These are phyloP conservation scores for Cataglyphis rosenhaueri DNA, from an alignment of 2,888 invertebrate genomes.

Conservation along the genomic window DNA sequence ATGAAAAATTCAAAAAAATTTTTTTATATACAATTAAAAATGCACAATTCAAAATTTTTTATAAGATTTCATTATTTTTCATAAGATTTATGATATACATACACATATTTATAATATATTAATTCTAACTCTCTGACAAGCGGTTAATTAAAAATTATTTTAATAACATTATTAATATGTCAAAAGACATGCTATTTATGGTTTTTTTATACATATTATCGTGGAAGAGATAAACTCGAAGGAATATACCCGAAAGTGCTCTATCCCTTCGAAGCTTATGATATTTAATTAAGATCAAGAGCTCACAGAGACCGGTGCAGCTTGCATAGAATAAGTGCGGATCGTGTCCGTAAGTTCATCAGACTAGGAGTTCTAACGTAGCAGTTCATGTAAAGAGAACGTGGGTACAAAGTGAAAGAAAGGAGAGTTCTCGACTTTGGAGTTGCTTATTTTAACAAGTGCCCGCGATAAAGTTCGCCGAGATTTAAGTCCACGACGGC, in stretches of 20 bases:
- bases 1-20: background rate
- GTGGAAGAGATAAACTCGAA: background rate
- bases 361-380: conserved; percentile 3
- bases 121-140: background rate
- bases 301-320: conserved; percentile 3
- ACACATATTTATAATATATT: background rate
- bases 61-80: background rate
- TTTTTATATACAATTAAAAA: background rate
- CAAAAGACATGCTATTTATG: background rate
- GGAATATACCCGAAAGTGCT: background rate
- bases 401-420: conserved; percentile 27
- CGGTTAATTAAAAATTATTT: conserved; percentile 3
- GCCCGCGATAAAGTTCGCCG: conserved; percentile 65
- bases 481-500: conserved; percentile 52
- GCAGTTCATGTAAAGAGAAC: conserved; percentile 31
- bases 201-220: background rate
- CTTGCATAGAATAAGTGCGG: background rate
- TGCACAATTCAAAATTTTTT: background rate
- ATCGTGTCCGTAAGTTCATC: background rate
- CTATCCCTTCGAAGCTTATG: conserved; percentile 7
- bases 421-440: conserved; percentile 30
- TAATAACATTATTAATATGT: background rate
- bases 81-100: background rate
- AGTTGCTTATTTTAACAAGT: conserved; percentile 64
- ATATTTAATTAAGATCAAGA: conserved; percentile 40